These are phyloP conservation scores for Sternotherus odoratus DNA, from an alignment of 2,797 vertebrate species.

Conservation along the genomic window DNA sequence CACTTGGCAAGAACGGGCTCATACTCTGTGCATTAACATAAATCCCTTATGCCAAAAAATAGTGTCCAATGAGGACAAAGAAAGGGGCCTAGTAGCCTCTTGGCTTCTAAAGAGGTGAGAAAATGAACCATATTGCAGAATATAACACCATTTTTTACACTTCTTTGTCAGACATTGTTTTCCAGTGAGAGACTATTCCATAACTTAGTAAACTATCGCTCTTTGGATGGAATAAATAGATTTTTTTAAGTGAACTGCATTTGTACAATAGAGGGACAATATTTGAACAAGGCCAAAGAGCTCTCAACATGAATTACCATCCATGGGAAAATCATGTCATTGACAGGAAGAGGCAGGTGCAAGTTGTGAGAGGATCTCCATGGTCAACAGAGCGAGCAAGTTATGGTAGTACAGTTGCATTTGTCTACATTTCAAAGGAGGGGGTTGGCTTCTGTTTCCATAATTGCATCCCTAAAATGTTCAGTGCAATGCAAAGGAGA, in stretches of 20 bases:
- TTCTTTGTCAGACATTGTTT: neutral
- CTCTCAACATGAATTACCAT: too few relatives aligned
- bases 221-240: neutral
- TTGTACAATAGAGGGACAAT: neutral
- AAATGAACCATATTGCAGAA: neutral
- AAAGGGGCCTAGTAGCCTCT: neutral
- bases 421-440: accelerated
- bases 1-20: neutral
- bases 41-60: neutral
- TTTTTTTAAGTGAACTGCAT: neutral
- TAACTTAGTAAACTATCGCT: neutral
- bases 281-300: too few relatives aligned
- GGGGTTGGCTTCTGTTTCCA: neutral
- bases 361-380: too few relatives aligned
- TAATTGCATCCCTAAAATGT: neutral
- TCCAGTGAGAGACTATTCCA: neutral
- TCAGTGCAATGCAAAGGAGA: too few relatives aligned
- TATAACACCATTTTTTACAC: neutral
- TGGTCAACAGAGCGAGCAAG: too few relatives aligned
- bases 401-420: neutral
- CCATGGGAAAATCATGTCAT: too few relatives aligned
- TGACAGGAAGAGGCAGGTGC: too few relatives aligned
- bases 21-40: neutral
- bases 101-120: neutral
- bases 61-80: neutral